These are phyloP conservation scores for Neoscelio sp. DNA, from an alignment of 2,888 invertebrate species.

Conservation along the genomic window DNA sequence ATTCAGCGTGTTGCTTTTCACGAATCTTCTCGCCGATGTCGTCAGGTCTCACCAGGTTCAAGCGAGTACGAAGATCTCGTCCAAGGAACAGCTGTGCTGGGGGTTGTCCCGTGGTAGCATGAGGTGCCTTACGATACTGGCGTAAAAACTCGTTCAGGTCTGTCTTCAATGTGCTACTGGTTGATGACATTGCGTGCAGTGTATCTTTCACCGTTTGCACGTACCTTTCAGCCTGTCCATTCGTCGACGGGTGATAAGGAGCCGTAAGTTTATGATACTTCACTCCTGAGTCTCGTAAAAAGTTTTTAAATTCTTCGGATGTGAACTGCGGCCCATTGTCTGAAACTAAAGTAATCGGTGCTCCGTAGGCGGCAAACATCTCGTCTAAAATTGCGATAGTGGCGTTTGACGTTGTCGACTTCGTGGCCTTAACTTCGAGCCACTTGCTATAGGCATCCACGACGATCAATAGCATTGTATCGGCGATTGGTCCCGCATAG, in stretches of 20 bases:
- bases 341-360: neutral
- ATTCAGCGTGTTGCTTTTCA: neutral
- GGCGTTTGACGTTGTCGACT: neutral
- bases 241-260: conserved; percentile 34
- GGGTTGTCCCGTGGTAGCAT: conserved; percentile 62
- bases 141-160: conserved; percentile 41
- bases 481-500: conserved; percentile 14
- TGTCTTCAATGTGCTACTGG: neutral
- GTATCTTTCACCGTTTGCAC: conserved; percentile 36
- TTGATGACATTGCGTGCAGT: conserved; percentile 19
- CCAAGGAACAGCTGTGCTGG: conserved; percentile 69
- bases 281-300: conserved; percentile 9
- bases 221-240: conserved; percentile 35
- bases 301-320: conserved; percentile 44
- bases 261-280: conserved; percentile 34
- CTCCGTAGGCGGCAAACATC: neutral
- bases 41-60: conserved; percentile 53
- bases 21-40: neutral
- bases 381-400: neutral
- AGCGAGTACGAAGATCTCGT: conserved; percentile 56
- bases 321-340: conserved; percentile 57
- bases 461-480: neutral
- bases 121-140: conserved; percentile 51
- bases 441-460: neutral
- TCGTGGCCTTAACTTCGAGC: neutral